Percentiles rank a stretch among this genome's conserved stretches.
Conservation (phyloP, 2,113 vertebrate genomes). For the Myrmecobius fasciatus region DNA sequence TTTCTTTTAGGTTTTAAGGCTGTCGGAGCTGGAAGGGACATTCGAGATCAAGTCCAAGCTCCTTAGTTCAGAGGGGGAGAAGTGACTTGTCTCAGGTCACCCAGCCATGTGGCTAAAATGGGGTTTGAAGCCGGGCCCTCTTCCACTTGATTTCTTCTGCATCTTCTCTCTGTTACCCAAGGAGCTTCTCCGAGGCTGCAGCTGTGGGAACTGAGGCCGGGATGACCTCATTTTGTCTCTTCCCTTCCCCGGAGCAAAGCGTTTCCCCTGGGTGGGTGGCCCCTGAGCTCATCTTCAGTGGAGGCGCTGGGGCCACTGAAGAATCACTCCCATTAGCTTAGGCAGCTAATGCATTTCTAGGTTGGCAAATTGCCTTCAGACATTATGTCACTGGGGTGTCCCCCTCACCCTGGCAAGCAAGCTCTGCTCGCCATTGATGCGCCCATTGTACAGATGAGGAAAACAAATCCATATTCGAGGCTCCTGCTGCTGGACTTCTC, state of each 20-base stretch:
- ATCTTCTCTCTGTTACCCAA: not conserved
- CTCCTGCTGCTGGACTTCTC: not conserved
- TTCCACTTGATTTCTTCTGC: too few relatives aligned
- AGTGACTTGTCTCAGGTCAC: not conserved
- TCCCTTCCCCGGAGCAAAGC: not conserved
- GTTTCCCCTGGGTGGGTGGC: not conserved
- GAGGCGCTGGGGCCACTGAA: not conserved
- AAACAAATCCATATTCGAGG: not conserved
- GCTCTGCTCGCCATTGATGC: not conserved
- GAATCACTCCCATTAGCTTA: not conserved
- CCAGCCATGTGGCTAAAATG: not conserved
- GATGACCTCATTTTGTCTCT: not conserved
- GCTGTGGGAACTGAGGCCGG: not conserved
- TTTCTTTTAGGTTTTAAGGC: not conserved
- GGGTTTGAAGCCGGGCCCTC: not conserved
- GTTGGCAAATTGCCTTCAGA: not conserved
- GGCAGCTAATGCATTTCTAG: not conserved
- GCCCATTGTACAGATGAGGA: not conserved
- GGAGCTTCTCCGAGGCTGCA: not conserved
- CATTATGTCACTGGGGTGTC: not conserved
- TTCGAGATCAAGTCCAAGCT: not conserved
- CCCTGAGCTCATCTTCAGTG: not conserved
- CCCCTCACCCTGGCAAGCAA: not conserved
- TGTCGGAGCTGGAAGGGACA: not conserved
- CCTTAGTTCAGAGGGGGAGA: not conserved